Conservation (phyloP, 2,797 vertebrate genomes). For the Sebastes jordani region DNA sequence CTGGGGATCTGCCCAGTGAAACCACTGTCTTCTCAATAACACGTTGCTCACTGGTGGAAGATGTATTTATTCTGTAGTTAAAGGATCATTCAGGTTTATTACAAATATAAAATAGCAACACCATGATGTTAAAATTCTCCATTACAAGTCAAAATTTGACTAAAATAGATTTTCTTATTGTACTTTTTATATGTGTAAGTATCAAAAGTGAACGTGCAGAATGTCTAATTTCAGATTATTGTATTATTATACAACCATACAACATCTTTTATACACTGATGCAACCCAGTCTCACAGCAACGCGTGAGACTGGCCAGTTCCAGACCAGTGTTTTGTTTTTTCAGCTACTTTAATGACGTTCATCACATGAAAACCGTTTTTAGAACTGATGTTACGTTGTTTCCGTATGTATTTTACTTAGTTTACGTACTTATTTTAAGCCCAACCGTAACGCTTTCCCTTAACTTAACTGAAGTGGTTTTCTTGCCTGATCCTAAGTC, state of each 20-base stretch:
- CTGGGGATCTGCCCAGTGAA: background rate
- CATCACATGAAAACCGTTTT: too few species aligned
- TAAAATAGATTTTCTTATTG: background rate
- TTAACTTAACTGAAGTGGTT: too few species aligned
- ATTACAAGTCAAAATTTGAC: background rate
- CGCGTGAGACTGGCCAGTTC: too few species aligned
- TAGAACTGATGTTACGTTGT: rapidly evolving
- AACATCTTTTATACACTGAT: background rate
- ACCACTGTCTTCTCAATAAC: background rate
- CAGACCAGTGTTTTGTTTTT: too few species aligned
- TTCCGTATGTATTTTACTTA: too few species aligned
- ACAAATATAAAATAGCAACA: background rate
- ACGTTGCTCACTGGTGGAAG: background rate
- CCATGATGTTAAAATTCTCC: background rate
- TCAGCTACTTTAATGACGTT: too few species aligned
- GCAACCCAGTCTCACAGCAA: too few species aligned
- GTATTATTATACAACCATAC: background rate
- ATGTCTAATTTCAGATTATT: background rate
- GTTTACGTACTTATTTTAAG: too few species aligned
- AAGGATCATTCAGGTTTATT: background rate
- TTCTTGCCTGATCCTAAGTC: too few species aligned
- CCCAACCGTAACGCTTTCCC: too few species aligned
- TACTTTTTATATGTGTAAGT: background rate
- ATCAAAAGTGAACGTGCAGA: background rate
- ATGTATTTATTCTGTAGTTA: background rate